phyloP scores from a whole-genome alignment of 2,888 invertebrate genomes.

The Dasypogon diadema region DNA sequence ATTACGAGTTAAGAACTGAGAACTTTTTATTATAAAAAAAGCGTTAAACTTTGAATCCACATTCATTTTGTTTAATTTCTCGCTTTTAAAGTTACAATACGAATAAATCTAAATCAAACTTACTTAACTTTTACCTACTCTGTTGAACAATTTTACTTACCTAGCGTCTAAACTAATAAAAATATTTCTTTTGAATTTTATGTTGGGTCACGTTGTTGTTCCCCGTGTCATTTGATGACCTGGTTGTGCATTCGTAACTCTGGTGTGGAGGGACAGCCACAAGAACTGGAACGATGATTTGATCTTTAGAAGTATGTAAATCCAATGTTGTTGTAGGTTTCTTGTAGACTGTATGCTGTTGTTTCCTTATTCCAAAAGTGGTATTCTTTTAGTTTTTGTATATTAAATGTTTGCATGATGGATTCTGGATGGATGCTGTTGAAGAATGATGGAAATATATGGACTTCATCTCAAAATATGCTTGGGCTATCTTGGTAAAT shows the following conservation, averaged over 20 bases:
- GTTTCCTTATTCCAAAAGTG: neutral
- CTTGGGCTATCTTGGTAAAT: neutral
- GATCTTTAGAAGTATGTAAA: neutral
- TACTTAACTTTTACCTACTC: too few relatives aligned
- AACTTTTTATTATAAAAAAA: too few relatives aligned
- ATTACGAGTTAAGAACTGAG: too few relatives aligned
- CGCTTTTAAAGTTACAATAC: too few relatives aligned
- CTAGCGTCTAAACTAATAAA: too few relatives aligned
- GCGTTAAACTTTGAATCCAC: too few relatives aligned
- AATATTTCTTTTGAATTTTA: too few relatives aligned
- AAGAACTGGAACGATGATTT: neutral
- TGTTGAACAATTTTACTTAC: too few relatives aligned
- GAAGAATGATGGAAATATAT: neutral
- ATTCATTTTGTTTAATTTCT: too few relatives aligned
- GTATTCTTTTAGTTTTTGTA: neutral
- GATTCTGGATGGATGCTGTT: neutral
- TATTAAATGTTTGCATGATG: neutral
- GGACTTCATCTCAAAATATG: slow-evolving; percentile 2
- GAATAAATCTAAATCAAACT: too few relatives aligned
- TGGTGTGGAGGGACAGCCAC: neutral
- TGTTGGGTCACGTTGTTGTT: neutral
- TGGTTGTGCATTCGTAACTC: neutral
- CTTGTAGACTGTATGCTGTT: neutral
- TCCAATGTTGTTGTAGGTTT: neutral
- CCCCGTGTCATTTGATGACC: neutral